Conservation (phyloP, 2,888 invertebrate genomes). For the Perizoma affinitatum region DNA sequence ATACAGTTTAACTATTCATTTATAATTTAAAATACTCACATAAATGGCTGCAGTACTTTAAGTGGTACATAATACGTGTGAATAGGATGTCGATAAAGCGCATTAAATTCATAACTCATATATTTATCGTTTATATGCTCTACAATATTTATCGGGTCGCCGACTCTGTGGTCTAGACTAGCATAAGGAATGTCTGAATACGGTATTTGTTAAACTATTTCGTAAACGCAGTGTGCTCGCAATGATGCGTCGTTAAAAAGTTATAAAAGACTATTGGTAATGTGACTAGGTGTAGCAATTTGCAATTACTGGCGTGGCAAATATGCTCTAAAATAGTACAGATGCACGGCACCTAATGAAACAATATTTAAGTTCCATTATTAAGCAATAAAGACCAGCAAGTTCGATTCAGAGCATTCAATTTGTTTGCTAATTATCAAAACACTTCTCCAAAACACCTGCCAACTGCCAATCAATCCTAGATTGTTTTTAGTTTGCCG, state of each 20-base stretch:
- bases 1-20: constrained; percentile 23
- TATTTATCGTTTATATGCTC: constrained; percentile 22
- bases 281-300: constrained; percentile 8
- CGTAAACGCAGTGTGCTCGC: constrained; percentile 11
- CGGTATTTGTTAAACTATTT: constrained; percentile 16
- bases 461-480: constrained; percentile 17
- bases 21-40: constrained; percentile 24
- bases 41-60: constrained; percentile 25
- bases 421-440: background rate
- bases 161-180: constrained; percentile 28
- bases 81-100: constrained; percentile 25
- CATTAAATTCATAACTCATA: constrained; percentile 34
- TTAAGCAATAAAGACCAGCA: too few relatives aligned
- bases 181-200: background rate
- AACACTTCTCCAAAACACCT: constrained; percentile 12
- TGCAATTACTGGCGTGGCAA: constrained; percentile 4
- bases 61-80: constrained; percentile 29
- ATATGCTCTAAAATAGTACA: constrained; percentile 2
- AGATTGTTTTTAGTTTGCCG: constrained; percentile 30
- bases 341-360: too few relatives aligned
- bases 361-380: too few relatives aligned
- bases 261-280: constrained; percentile 14
- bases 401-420: too few relatives aligned
- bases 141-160: constrained; percentile 28
- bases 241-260: constrained; percentile 20